These are phyloP conservation scores for Trichomalopsis sarcophagae DNA, from an alignment of 1,140 invertebrate genomes.

Conservation along the genomic window DNA sequence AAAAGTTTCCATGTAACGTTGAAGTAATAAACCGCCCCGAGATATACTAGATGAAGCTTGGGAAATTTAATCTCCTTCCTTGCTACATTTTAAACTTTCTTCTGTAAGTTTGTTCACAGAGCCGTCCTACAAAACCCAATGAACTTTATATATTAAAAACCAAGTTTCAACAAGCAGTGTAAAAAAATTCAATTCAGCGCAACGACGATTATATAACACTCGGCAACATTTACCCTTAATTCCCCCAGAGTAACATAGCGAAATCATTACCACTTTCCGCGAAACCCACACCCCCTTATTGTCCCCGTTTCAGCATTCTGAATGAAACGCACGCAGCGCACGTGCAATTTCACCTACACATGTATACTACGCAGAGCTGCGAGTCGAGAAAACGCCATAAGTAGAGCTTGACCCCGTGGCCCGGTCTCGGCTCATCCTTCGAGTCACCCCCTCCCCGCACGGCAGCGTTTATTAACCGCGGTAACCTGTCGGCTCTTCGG, in stretches of 20 bases:
- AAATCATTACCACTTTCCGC: background rate
- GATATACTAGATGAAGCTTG: background rate
- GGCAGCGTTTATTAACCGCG: background rate
- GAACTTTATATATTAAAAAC: no score
- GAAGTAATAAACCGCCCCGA: background rate
- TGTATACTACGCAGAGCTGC: background rate
- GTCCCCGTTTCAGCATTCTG: background rate
- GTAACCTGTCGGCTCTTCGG: conserved; percentile 19
- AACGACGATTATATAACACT: no score
- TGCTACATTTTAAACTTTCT: background rate
- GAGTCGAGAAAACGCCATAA: conserved; percentile 21
- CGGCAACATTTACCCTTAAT: background rate
- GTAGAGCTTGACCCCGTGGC: conserved; percentile 46
- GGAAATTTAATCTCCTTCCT: background rate
- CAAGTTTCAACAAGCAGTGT: no score
- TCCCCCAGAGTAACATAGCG: background rate
- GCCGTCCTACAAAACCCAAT: no score
- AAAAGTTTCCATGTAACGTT: no score
- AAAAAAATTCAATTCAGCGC: no score
- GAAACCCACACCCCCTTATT: background rate
- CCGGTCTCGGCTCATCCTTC: conserved; percentile 24
- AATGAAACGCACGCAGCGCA: background rate
- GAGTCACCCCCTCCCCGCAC: background rate
- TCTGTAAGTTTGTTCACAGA: no score
- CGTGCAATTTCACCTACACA: background rate